A percentile compares a stretch with the other conserved stretches of the same genome.
phyloP scores from a whole-genome alignment of 2,797 vertebrate species.

The Cheirogaleus major region DNA sequence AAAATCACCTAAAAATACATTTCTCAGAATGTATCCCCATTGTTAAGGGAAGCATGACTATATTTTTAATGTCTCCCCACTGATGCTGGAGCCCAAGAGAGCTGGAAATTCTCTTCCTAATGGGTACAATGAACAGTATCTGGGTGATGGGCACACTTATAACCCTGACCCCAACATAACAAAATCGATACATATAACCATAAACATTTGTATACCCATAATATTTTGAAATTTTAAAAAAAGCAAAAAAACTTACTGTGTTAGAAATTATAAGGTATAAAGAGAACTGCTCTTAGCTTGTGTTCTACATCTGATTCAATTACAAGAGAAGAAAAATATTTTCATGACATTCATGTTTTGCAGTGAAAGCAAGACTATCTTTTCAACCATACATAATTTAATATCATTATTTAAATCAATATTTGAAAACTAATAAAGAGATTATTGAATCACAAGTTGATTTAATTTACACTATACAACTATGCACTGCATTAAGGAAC shows the following conservation, averaged over 20 bases:
- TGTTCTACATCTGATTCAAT: not conserved
- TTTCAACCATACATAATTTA: conserved; percentile 11
- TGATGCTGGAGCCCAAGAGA: not conserved
- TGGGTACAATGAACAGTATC: not conserved
- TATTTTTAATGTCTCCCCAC: not conserved
- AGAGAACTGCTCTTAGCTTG: not conserved
- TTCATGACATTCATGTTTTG: not conserved
- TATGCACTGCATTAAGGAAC: conserved; percentile 6
- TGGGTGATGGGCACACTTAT: not conserved
- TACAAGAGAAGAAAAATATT: not conserved
- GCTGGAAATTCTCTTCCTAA: not conserved
- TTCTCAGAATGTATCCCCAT: not conserved
- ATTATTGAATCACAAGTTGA: conserved; percentile 32
- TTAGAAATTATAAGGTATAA: not conserved
- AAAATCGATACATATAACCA: not conserved
- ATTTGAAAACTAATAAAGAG: conserved; percentile 29
- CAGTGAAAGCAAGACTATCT: not conserved
- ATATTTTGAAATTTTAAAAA: not conserved
- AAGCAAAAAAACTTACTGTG: not conserved
- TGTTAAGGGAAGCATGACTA: not conserved
- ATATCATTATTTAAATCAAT: conserved; percentile 43
- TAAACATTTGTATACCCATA: not conserved
- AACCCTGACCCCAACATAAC: not conserved
- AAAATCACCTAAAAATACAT: not conserved
- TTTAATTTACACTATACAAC: conserved; percentile 14